Evolutionary conservation across 2,888 invertebrate species (phyloP), one percentile per base, ranked within the genome.

Genomic region (Cataglyphis cursor): DNA sequence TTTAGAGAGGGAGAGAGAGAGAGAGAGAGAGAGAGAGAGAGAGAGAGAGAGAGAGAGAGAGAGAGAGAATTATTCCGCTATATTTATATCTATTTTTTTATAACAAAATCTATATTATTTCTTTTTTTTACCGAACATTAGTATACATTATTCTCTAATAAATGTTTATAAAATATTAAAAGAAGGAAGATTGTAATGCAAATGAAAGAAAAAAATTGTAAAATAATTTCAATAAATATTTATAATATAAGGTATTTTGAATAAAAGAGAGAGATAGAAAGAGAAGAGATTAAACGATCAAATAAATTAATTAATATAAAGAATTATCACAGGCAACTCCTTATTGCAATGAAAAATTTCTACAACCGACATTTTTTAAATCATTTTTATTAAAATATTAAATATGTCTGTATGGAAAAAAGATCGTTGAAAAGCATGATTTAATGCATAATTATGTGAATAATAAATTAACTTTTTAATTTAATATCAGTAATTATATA

Each of bases 381-480:
- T 28, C 48, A 48, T 12, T 68, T 31, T 68, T 18, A 44, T 68
- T 48, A n/a, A 48, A 9, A 68, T 48, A 68, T 31, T 48, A 68
- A 68, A 18, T 66, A 18, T 15, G 5, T 21, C 3, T 12, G 21
- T 24, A 21, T 24, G 10, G 4, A 10, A 5, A 24, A 4, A 4
- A 21, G 12, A 57, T 28, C 15, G 15, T 21, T 18, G 51, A n/a
- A 35, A 35, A 35, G 1, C 15, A n/a, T 51, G 12, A 51, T 31
- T 70, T 3, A 51, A 48, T 28, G 8, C 4, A 68, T 44, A 65
- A 68, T 68, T 48, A n/a, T 28, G 10, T 21, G 15, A 70, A 70
- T 8, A 4, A 73, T 61, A 73, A n/a, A 35, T 61, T 61, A n/a
- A 70, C 18, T 68, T 31, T n/a, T 57, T 6, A 31, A 59, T 73